Conservation (phyloP, 2,888 invertebrate genomes). For the Andrena bicolor region DNA sequence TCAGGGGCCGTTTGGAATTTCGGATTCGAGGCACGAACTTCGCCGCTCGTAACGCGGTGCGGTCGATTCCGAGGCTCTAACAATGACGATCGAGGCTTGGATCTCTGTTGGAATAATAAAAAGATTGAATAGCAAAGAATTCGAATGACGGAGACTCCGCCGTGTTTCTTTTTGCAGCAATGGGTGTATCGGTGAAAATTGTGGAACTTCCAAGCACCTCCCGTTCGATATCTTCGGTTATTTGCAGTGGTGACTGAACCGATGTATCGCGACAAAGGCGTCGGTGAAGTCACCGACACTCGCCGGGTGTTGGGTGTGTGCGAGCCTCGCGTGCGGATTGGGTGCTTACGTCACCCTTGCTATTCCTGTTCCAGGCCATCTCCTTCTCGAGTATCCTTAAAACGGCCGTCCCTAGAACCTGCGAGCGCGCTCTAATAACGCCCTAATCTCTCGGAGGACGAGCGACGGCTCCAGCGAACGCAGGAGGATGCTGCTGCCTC, state of each 20-base stretch:
- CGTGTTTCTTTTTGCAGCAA: too few species aligned
- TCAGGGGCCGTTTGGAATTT: constrained; percentile 31
- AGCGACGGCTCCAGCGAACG: constrained; percentile 14
- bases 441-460: constrained; percentile 42
- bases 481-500: background rate
- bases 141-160: background rate
- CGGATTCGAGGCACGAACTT: constrained; percentile 52
- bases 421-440: constrained; percentile 49
- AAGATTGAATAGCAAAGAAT: constrained; percentile 2
- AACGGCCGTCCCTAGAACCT: constrained; percentile 55
- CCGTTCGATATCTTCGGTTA: constrained; percentile 63
- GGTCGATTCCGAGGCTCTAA: background rate
- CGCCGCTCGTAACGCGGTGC: background rate
- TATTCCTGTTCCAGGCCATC: constrained; percentile 76
- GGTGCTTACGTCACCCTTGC: constrained; percentile 75
- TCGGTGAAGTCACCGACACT: constrained; percentile 46
- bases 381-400: constrained; percentile 62
- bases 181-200: too few species aligned
- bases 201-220: background rate
- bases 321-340: constrained; percentile 54
- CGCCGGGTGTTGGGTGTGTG: background rate
- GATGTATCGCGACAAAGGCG: constrained; percentile 44
- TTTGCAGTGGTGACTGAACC: constrained; percentile 75
- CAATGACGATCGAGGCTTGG: too few species aligned
- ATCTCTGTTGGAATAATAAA: background rate